Conservation (phyloP, 1,140 invertebrate genomes). For the Drosophila biarmipes region DNA sequence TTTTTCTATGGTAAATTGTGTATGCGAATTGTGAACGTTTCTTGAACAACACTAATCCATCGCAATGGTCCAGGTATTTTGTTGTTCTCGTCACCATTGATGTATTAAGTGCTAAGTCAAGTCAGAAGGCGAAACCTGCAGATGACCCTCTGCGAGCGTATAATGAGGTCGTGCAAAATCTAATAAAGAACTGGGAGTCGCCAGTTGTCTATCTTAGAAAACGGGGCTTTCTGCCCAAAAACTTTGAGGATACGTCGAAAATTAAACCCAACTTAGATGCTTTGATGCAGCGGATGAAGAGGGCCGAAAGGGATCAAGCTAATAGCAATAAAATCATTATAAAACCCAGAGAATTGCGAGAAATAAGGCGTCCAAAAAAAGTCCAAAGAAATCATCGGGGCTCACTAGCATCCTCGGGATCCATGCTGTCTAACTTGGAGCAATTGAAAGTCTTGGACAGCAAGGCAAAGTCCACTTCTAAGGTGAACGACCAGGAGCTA, state of each 20-base stretch:
- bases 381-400: background rate
- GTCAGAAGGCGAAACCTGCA: background rate
- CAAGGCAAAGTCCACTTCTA: background rate
- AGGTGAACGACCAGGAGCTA: background rate
- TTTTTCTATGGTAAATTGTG: constrained; percentile 30
- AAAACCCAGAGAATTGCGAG: background rate
- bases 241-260: constrained; percentile 56
- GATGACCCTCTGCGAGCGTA: constrained; percentile 15
- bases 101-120: background rate
- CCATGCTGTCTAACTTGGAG: constrained; percentile 12
- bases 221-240: constrained; percentile 52
- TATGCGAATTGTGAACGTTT: background rate
- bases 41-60: background rate
- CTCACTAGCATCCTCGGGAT: background rate
- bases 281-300: constrained; percentile 43
- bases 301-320: constrained; percentile 6
- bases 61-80: constrained; percentile 15
- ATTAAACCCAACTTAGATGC: constrained; percentile 60
- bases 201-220: constrained; percentile 54
- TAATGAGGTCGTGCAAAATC: constrained; percentile 46
- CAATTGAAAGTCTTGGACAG: constrained; percentile 1
- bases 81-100: constrained; percentile 1
- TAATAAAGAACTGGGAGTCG: constrained; percentile 66
- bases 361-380: background rate
- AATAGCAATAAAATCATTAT: background rate